phyloP scores from a whole-genome alignment of 2,888 invertebrate species.

The Stegophylla sp. region DNA sequence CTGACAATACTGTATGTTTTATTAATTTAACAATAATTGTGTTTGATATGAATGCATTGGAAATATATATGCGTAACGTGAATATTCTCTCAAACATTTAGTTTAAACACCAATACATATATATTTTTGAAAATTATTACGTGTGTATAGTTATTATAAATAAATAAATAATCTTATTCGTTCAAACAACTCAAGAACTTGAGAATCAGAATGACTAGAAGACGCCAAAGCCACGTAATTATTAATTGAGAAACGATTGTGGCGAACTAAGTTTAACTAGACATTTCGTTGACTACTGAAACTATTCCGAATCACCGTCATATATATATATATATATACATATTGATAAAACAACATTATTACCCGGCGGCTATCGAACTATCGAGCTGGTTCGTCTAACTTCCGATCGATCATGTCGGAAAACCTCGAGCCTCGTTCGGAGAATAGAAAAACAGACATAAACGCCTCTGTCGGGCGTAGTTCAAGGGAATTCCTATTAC shows the following conservation, averaged over 20 bases:
- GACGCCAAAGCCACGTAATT: neutral
- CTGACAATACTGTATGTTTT: neutral
- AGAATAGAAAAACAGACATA: neutral
- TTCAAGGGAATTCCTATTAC: neutral
- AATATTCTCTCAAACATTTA: neutral
- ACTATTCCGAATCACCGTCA: neutral
- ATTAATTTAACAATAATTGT: conserved; percentile 21
- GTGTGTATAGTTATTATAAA: too few relatives aligned
- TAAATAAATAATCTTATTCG: too few relatives aligned
- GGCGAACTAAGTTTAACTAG: neutral
- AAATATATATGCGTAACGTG: neutral
- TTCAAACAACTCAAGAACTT: neutral
- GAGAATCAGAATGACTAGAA: neutral
- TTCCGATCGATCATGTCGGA: neutral
- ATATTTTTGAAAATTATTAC: too few relatives aligned
- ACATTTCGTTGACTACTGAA: neutral
- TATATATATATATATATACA: neutral
- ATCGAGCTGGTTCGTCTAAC: neutral
- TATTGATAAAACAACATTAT: too few relatives aligned
- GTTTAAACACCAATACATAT: neutral
- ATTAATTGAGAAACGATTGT: neutral
- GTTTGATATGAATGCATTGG: neutral
- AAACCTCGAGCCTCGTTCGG: neutral
- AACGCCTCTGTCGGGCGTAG: neutral
- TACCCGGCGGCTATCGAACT: too few relatives aligned